Conservation (phyloP, 2,888 invertebrate species). For the Branchellion lobata region DNA sequence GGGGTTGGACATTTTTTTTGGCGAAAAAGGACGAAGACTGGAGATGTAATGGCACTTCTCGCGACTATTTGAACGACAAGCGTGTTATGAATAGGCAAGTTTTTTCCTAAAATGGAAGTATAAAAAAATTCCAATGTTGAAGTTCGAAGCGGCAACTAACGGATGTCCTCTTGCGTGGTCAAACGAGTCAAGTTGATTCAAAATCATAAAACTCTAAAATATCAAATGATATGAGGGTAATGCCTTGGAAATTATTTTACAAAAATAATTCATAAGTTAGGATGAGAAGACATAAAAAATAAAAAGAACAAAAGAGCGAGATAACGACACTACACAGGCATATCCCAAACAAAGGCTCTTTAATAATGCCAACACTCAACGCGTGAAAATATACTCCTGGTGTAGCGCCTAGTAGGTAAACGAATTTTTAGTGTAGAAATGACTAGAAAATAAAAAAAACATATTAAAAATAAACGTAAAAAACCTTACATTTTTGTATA, state of each 20-base stretch:
- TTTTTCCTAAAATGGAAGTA: too few species aligned
- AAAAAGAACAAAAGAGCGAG: not conserved
- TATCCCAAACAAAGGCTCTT: slow-evolving; percentile 43
- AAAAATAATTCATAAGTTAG: not conserved
- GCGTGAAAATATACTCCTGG: not conserved
- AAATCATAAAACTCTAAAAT: not conserved
- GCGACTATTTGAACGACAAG: too few species aligned
- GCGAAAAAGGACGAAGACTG: not conserved
- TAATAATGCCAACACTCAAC: slow-evolving; percentile 39
- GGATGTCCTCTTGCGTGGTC: slow-evolving; percentile 11
- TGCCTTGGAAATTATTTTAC: slow-evolving; percentile 3
- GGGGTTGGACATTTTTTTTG: not conserved
- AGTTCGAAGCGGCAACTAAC: not conserved
- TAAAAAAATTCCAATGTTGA: not conserved
- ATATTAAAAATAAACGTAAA: too few species aligned
- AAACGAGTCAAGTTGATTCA: slow-evolving; percentile 1
- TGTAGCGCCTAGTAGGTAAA: too few species aligned
- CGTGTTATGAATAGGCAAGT: too few species aligned
- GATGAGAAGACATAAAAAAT: not conserved
- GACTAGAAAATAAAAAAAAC: too few species aligned
- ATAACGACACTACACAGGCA: not conserved
- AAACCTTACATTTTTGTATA: too few species aligned
- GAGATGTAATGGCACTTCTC: not conserved
- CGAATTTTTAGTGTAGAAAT: too few species aligned
- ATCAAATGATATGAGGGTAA: slow-evolving; percentile 8